Base-by-base conservation (phyloP, 2,797 vertebrate genomes). In the Vipera latastei region DNA sequence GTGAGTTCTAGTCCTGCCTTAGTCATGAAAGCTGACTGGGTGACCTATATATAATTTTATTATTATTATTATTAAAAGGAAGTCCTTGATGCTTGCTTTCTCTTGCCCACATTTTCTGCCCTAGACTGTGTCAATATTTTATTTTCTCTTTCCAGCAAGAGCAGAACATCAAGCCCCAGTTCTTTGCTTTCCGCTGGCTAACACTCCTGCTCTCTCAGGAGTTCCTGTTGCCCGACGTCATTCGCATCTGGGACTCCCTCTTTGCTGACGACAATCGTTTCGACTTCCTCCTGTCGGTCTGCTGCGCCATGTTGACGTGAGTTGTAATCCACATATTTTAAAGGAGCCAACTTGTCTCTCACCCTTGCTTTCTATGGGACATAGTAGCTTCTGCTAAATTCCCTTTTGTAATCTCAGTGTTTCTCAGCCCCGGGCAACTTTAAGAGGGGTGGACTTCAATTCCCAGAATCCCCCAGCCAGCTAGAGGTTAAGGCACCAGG, bases 91-190 rank as follows among this genome's bases (percentile, higher is more conserved):
- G 28, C 25, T 20, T 5, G 18, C 7, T 4, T 38, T 18, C 1
- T 12, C n/a, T 14, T 25, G 14, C 26, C 18, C 3, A 12, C 53
- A 3, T 26, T 6, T n/a, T 61, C 25, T 5, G 4, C n/a, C 20
- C 4, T 22, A 94, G 55, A 88, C 0, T 0, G 85, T 90, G 87
- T 56, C 86, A 44, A 0, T 0, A 91, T 55, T 20, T 96, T 89
- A 60, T 95, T 91, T 95, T 93, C 94, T 65, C 4, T 97, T 93
- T 93, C 92, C 97, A 99, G 99, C 99, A 99, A 97, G 99, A 99
- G 96, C 99, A 99, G 97, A 99, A 99, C 96, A 99, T 99, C 98
- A 99, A 99, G 96, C 99, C 99, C 0, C 99, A 99, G 97, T 99
- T 99, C 96, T 99, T 99, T 90, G 99, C 99, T 89, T 99, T 99